Base-by-base conservation (phyloP, 2,797 vertebrate species). In the Oryzias sinensis region DNA sequence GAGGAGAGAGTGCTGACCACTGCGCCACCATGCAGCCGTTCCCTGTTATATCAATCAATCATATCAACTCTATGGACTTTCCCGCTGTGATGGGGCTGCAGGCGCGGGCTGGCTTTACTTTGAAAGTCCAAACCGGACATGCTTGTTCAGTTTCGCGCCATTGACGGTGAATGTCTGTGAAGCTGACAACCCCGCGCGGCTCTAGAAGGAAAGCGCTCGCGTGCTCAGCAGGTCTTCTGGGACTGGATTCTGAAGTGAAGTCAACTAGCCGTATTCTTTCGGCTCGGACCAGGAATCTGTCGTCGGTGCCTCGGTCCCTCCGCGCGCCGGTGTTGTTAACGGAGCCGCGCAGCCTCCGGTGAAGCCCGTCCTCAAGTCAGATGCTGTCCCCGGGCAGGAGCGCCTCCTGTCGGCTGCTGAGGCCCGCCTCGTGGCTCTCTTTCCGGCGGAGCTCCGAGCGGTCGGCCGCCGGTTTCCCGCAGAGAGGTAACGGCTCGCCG, bases 351-450 rank as follows among this genome's bases (percentile, higher is more conserved):
- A 22, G 29, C 56, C 33, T 65, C 49, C 20, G 55, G 47, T 65
- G 59, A 72, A 71, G 29, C 9, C 59, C 61, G 45, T 40, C 49
- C 37, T 14, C 20, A 20, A 27, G 47, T 8, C 14, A 54, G 67
- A 90, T 88, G 88, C 74, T 90, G 44, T 79, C 79, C 43, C 48
- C 71, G 2, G 58, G 70, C 46, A 87, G 63, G 72, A 83, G 69
- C 50, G 33, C 79, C 49, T 70, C 77, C 51, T 78, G 73, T 22
- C 49, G 61, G 62, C 67, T 88, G 42, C 51, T 81, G 50, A 73
- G 72, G 69, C 64, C 83, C 56, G 15, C 40, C 1, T 49, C 68
- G 0, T 72, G 70, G 81, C 22, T 69, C 40, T 43, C 51, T 48
- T 6, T 70, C 11, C 57, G 79, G 20, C 24, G 49, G 14, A 50